phyloP scores from a whole-genome alignment of 2,797 vertebrate genomes.

The Poeciliopsis paucimaculata region DNA sequence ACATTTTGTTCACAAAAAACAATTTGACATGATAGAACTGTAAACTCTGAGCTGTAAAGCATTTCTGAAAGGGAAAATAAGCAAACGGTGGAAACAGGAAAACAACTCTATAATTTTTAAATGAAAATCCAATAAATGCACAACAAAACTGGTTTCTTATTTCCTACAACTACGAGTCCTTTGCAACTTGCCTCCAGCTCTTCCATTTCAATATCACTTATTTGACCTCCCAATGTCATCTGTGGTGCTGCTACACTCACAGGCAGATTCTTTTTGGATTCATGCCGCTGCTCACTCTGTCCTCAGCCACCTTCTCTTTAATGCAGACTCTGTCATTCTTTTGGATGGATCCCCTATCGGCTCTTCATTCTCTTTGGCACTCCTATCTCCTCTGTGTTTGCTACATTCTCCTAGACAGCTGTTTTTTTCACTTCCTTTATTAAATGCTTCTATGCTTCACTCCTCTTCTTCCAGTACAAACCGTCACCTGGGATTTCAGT shows the following conservation, averaged over 20 bases:
- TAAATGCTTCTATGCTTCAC: conserved; percentile 1
- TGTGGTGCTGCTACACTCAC: conserved; percentile 6
- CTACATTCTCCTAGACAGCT: conserved; percentile 4
- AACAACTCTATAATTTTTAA: not conserved
- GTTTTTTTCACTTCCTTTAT: not conserved
- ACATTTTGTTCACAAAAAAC: not conserved
- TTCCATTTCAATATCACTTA: not conserved
- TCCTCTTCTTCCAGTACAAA: conserved; percentile 1
- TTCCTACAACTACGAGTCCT: not conserved
- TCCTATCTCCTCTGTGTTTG: not conserved
- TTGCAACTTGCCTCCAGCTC: not conserved
- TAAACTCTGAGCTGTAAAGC: not conserved
- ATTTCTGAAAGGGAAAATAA: not conserved
- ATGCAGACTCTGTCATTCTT: not conserved
- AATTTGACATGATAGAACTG: not conserved
- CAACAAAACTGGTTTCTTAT: not conserved
- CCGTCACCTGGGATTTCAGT: not conserved
- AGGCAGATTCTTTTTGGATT: conserved; percentile 5
- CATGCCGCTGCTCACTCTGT: not conserved
- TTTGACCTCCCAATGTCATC: not conserved
- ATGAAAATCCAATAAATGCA: not conserved
- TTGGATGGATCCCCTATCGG: not conserved
- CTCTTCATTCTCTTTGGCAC: conserved; percentile 15
- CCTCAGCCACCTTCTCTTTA: conserved; percentile 16
- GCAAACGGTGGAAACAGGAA: not conserved